Evolutionary conservation across 2,797 vertebrate species (phyloP).

Genomic region (Adelosebastes latens): DNA sequence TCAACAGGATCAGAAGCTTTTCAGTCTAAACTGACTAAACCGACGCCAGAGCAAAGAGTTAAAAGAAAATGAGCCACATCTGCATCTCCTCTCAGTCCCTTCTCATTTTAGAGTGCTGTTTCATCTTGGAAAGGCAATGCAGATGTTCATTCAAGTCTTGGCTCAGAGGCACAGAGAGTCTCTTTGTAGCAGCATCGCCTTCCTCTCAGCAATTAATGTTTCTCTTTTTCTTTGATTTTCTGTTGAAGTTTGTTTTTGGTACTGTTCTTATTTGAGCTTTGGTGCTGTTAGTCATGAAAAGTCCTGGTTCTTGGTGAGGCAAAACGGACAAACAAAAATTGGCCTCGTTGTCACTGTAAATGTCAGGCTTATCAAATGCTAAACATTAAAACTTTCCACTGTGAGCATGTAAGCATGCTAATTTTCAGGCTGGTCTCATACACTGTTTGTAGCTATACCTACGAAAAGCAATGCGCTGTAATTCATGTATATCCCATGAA

Average conservation of each 20-base stretch:
- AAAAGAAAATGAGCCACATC: slow-evolving; percentile 14
- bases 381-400: not conserved
- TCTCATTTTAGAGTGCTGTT: not conserved
- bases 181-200: slow-evolving; percentile 10
- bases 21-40: not conserved
- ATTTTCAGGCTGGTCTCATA: too few relatives aligned
- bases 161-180: not conserved
- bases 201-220: not conserved
- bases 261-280: not conserved
- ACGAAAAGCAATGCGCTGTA: too few relatives aligned
- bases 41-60: not conserved
- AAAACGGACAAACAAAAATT: not conserved
- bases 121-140: slow-evolving; percentile 10
- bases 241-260: not conserved
- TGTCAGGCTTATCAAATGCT: not conserved
- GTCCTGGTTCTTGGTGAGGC: not conserved
- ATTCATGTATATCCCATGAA: too few relatives aligned
- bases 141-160: slow-evolving; percentile 26
- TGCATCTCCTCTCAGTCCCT: not conserved
- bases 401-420: not conserved
- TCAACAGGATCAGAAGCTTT: not conserved
- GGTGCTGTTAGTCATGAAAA: not conserved
- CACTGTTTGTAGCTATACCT: too few relatives aligned
- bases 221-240: not conserved
- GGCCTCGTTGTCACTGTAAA: not conserved